Percentiles rank a stretch among this genome's conserved stretches.
Conservation (phyloP, 1,140 invertebrate genomes). For the Cotesia vestalis region DNA sequence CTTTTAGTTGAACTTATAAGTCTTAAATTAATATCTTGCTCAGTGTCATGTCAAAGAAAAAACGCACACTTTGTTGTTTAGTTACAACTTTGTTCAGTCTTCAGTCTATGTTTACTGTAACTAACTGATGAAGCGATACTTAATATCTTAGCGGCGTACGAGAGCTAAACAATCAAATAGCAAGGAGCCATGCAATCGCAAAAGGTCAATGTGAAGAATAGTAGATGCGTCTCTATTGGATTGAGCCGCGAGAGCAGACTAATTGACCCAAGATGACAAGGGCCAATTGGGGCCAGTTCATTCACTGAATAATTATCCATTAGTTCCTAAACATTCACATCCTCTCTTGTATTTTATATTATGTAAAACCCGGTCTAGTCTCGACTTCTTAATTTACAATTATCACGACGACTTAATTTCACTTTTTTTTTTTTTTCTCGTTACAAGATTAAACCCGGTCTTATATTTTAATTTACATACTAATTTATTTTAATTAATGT, state of each 20-base stretch:
- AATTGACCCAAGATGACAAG: conserved; percentile 36
- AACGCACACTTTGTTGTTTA: too few relatives aligned
- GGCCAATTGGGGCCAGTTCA: conserved; percentile 35
- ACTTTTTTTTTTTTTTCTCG: too few relatives aligned
- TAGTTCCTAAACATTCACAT: conserved; percentile 24
- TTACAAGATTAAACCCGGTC: too few relatives aligned
- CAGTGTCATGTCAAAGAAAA: too few relatives aligned
- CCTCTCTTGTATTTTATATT: background rate
- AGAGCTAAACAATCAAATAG: background rate
- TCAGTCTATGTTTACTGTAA: too few relatives aligned
- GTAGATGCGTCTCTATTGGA: conserved; percentile 20
- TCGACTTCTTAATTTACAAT: background rate
- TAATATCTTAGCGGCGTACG: background rate
- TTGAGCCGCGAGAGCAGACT: conserved; percentile 33
- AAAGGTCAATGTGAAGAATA: background rate
- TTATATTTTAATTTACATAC: too few relatives aligned
- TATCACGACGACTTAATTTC: background rate
- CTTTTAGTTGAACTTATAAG: too few relatives aligned
- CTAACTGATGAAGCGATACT: too few relatives aligned
- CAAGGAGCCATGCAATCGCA: background rate
- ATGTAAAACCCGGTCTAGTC: too few relatives aligned
- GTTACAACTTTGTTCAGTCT: too few relatives aligned
- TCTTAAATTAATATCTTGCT: too few relatives aligned
- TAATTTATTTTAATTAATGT: too few relatives aligned
- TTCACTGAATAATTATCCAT: conserved; percentile 33